Percentiles rank a stretch among this genome's conserved stretches.
Evolutionary conservation across 2,113 vertebrate genomes (phyloP).

Genomic region (Anseranas semipalmata): DNA sequence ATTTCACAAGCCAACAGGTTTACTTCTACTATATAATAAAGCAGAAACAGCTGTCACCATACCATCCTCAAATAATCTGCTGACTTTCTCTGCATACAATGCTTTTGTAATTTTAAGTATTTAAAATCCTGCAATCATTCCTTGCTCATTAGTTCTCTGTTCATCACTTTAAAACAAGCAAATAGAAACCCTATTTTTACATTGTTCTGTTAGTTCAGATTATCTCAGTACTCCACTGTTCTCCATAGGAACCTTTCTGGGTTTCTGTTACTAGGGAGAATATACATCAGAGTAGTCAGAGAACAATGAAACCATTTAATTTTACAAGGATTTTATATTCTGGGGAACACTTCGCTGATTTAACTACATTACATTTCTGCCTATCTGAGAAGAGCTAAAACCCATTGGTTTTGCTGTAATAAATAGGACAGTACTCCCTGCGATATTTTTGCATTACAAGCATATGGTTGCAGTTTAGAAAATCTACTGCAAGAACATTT

Average conservation of each 20-base stretch:
- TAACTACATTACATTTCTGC: conserved; percentile 1
- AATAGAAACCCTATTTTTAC: not conserved
- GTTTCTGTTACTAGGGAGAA: not conserved
- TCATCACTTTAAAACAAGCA: not conserved
- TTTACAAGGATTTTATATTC: conserved; percentile 30
- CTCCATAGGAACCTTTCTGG: not conserved
- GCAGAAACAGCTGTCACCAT: conserved; percentile 32
- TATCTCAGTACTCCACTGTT: not conserved
- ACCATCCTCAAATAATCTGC: not conserved
- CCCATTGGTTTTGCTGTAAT: conserved; percentile 21
- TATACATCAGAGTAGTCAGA: not conserved
- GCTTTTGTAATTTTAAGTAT: not conserved
- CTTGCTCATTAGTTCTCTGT: not conserved
- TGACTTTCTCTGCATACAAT: not conserved
- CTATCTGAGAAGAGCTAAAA: conserved; percentile 30
- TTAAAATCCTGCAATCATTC: not conserved
- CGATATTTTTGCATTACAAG: conserved; percentile 61
- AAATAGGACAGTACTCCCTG: conserved; percentile 59
- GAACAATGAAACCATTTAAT: conserved; percentile 13
- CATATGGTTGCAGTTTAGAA: conserved; percentile 58
- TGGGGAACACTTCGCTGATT: conserved; percentile 14
- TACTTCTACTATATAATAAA: conserved; percentile 27
- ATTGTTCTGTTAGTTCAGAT: not conserved
- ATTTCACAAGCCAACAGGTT: conserved; percentile 52
- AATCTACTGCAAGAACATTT: conserved; percentile 55